Evolutionary conservation across 1,140 invertebrate species (phyloP), one percentile per base, ranked within the genome.

Genomic region (Coptotermes formosanus): DNA sequence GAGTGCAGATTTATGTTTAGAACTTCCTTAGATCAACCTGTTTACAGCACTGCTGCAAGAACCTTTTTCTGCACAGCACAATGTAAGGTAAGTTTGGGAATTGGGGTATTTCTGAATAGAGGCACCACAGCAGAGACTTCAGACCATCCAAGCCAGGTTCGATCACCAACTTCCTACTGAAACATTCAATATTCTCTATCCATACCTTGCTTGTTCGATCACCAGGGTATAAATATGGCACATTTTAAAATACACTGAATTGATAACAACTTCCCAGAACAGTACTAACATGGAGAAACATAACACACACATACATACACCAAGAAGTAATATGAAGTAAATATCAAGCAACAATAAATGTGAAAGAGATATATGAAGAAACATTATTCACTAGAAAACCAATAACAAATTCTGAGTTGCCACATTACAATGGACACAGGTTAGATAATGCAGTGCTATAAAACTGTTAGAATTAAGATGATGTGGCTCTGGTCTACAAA

Each of bases 71-170:
- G 25, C 59, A 64, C 59, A 64, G 59, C 59, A 64, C 7, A 64
- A 64, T 21, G 25, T n/a, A 64, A 48, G 14, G 25, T 64, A 64
- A 64, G 25, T 12, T 23, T 64, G 25, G 19, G 59, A 8, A 19
- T 64, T 9, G 25, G 64, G 30, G 64, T n/a, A 30, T n/a, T 75
- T 75, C 64, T 75, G 64, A 75, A 75, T 30, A 30, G 25, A 75
- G 64, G 8, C 64, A 75, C 30, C 64, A 75, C 64, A 75, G 64
- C 25, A 75, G 64, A 75, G n/a, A 75, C 25, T 8, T 75, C 25
- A 75, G 64, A 75, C 64, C 25, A 75, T 75, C 64, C 64, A 75
- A 75, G n/a, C 64, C 64, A 75, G 64, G 64, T 75, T 75, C 25
- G 7, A 75, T 30, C 64, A 75, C 25, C 25, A 75, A 75, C 64